Evolutionary conservation across 35 echinoderm and acorn worm species (phyloP).

Genomic region (Ophiothrix spiculata): DNA sequence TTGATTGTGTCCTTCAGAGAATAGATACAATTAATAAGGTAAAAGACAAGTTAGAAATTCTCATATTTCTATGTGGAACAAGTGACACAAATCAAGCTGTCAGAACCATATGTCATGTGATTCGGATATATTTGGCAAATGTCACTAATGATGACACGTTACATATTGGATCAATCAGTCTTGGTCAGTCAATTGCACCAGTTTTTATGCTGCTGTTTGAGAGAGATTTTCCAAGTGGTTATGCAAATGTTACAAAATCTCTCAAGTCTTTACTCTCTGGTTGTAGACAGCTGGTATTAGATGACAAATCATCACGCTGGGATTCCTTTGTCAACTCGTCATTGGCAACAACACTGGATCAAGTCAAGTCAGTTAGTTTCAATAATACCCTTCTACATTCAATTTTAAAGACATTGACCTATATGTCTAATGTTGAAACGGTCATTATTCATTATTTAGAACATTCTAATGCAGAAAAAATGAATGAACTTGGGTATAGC

Average conservation of each 20-base stretch:
- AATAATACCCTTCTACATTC: background rate
- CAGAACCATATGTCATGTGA: background rate
- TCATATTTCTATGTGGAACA: background rate
- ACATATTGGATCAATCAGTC: too few species aligned
- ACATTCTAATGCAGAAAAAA: background rate
- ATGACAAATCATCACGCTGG: background rate
- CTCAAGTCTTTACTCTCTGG: background rate
- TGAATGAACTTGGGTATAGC: background rate
- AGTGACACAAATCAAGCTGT: background rate
- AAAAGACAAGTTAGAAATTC: background rate
- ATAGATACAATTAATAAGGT: background rate
- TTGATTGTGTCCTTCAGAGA: background rate
- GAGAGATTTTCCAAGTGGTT: background rate
- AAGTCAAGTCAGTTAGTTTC: background rate
- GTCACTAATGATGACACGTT: background rate
- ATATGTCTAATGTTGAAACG: background rate
- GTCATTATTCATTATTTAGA: too few species aligned
- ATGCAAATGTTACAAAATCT: too few species aligned
- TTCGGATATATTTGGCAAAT: background rate
- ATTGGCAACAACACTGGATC: background rate
- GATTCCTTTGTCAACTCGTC: background rate
- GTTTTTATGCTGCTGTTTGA: background rate
- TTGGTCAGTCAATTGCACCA: too few species aligned
- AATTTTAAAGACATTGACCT: background rate
- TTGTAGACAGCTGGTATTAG: background rate